Evolutionary conservation across 2,888 invertebrate species (phyloP).

Genomic region (Marronus borbonicus): DNA sequence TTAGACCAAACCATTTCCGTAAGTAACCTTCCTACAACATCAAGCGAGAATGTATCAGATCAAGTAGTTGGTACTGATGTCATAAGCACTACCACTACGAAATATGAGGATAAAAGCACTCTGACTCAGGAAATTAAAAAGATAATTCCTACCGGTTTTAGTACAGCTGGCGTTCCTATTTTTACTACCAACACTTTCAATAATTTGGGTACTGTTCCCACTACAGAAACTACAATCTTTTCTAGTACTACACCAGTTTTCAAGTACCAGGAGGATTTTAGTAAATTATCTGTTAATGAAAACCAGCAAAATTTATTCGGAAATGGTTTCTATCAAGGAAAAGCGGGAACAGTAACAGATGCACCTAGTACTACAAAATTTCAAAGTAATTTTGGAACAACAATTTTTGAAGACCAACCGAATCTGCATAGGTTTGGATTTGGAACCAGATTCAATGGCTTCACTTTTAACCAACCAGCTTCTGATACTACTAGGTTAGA

Average conservation of each 20-base stretch:
- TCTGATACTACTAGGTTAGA: neutral
- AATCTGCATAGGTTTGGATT: neutral
- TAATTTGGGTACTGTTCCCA: no score
- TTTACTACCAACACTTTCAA: no score
- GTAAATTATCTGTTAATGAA: neutral
- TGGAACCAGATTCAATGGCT: neutral
- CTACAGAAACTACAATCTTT: no score
- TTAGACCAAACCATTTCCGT: neutral
- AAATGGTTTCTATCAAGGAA: neutral
- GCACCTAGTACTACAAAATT: neutral
- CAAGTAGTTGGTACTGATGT: neutral
- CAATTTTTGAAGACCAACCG: neutral
- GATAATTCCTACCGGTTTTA: neutral
- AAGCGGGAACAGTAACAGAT: neutral
- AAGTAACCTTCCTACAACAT: neutral
- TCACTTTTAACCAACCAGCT: neutral
- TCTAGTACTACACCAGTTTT: neutral
- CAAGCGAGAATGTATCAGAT: neutral
- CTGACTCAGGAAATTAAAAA: neutral
- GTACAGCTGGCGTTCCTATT: no score
- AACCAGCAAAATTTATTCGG: neutral
- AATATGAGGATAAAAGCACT: neutral
- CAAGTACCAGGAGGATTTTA: neutral
- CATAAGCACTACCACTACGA: neutral
- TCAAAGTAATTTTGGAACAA: conserved; percentile 7